Base-by-base conservation (phyloP, 2,113 vertebrate genomes). In the Myiozetetes cayanensis region DNA sequence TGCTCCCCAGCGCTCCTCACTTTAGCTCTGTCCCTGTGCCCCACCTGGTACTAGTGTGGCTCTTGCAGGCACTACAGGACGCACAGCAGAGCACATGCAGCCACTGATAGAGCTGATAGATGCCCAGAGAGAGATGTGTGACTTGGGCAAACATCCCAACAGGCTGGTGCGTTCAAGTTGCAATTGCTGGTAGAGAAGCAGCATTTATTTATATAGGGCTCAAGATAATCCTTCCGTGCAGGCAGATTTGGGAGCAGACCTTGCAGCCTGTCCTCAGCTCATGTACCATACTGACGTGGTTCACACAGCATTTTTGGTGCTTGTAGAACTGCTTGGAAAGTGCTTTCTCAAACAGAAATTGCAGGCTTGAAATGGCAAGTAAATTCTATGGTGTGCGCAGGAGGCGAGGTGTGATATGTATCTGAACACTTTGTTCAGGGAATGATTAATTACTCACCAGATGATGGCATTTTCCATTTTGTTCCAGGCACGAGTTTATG, bases 401-500 rank as follows among this genome's bases (percentile, higher is more conserved):
- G 71, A 92, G 85, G 72, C 0, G 5, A 89, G 31, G 24, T 61
- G 52, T 77, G 95, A 90, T 95, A 81, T 6, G 28, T 75, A 89
- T 95, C 93, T 86, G 87, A 96, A 94, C 58, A 46, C 53, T 94
- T 94, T 94, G 94, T 95, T 96, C 86, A 58, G 59, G n/a, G 76
- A 89, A 75, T 88, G 89, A 95, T 90, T 83, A 89, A 93, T 92
- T 87, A 97, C 99, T 98, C 82, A 99, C 99, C 97, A 98, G 88
- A 58, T 97, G 98, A 93, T 99, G 99, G 58, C 99, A 99, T 91
- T 98, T 98, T 87, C 97, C 97, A 2, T 71, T 95, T n/a, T 96
- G 96, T 62, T 97, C 97, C 73, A 98, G 97, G 89, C 99, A 99
- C 4, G 97, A 97, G 59, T 98, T 98, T 76, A 98, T 76, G 4